A percentile compares a stretch with the other conserved stretches of the same genome.
These are phyloP conservation scores for Yponomeuta plumbellus DNA, from an alignment of 2,888 invertebrate species.

Conservation along the genomic window DNA sequence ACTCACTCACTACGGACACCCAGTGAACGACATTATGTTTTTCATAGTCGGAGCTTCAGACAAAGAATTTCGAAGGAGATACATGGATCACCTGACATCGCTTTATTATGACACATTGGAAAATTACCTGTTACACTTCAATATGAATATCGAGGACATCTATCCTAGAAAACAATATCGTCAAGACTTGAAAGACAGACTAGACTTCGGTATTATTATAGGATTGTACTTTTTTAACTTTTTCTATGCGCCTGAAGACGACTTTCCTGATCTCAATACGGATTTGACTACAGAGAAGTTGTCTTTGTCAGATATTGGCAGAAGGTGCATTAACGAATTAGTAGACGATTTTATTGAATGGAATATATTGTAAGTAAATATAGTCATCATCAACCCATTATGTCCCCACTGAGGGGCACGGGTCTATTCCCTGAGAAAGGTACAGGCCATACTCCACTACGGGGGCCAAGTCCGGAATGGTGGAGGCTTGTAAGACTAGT, in stretches of 20 bases:
- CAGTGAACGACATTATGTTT: constrained; percentile 39
- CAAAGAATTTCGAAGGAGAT: constrained; percentile 37
- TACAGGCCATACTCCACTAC: too few species aligned
- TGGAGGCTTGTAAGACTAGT: too few species aligned
- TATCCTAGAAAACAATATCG: constrained; percentile 40
- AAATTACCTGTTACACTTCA: constrained; percentile 36
- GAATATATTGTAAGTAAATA: neutral
- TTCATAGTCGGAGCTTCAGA: constrained; percentile 40
- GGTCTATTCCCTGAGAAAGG: too few species aligned
- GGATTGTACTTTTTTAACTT: constrained; percentile 34
- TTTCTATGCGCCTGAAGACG: constrained; percentile 27
- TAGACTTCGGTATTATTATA: constrained; percentile 40
- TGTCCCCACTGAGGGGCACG: too few species aligned
- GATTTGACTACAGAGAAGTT: neutral
- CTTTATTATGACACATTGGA: constrained; percentile 38
- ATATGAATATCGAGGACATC: constrained; percentile 32
- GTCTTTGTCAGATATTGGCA: neutral
- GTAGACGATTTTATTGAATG: neutral
- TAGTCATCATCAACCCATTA: too few species aligned
- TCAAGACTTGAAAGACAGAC: constrained; percentile 31
- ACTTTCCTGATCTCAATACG: constrained; percentile 6
- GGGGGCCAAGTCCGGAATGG: too few species aligned
- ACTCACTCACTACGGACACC: constrained; percentile 36
- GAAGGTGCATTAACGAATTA: neutral
- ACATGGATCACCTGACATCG: constrained; percentile 36